phyloP scores from a whole-genome alignment of 30 jellyfish, hydroid and myxozoan species.

The Catostylus mosaicus region DNA sequence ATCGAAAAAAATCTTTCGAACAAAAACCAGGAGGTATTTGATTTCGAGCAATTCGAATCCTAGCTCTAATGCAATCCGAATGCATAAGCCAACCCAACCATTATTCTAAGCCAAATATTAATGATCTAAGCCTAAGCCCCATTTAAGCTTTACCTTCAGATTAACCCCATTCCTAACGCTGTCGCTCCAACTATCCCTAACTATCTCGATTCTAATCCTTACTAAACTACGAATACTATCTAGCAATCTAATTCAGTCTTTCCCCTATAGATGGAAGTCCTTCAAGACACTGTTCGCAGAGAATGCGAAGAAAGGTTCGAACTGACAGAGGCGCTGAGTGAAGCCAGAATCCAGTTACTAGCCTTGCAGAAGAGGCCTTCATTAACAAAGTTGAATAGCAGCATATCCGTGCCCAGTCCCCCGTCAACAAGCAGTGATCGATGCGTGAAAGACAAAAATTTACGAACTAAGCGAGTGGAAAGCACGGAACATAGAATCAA shows the following conservation, averaged over 20 bases:
- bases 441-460: neutral
- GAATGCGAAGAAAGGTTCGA: constrained; percentile 98
- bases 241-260: too few species aligned
- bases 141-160: too few species aligned
- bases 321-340: constrained; percentile 86
- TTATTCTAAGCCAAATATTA: too few species aligned
- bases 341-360: constrained; percentile 82
- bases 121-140: too few species aligned
- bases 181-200: too few species aligned
- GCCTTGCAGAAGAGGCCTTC: constrained; percentile 23
- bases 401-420: constrained; percentile 14
- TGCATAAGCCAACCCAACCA: too few species aligned
- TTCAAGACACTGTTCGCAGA: constrained; percentile 90
- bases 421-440: constrained; percentile 51
- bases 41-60: too few species aligned
- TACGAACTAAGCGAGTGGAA: constrained; percentile 20
- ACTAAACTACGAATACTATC: too few species aligned
- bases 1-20: constrained; percentile 25
- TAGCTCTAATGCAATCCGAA: too few species aligned
- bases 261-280: constrained; percentile 46
- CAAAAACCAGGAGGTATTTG: constrained; percentile 37
- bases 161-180: too few species aligned
- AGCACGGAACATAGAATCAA: constrained; percentile 1
- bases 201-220: too few species aligned
- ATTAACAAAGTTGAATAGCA: neutral